Evolutionary conservation across 2,113 vertebrate species (phyloP).

Genomic region (Cichladusa arquata): DNA sequence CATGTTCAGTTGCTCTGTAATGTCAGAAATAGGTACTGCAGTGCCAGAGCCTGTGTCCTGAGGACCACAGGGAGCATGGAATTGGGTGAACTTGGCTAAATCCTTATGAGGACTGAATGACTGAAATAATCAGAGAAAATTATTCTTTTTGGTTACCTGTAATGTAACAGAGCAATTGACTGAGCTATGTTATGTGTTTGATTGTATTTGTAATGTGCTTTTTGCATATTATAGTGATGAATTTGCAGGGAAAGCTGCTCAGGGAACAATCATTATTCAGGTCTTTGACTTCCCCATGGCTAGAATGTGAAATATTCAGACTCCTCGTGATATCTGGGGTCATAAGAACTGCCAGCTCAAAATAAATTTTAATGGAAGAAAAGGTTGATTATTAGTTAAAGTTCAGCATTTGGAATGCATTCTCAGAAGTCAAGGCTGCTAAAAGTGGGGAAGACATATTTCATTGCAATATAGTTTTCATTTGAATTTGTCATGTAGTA

Average conservation of each 20-base stretch:
- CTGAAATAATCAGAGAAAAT: neutral
- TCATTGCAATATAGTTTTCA: neutral
- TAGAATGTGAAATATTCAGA: neutral
- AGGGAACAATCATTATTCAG: conserved; percentile 9
- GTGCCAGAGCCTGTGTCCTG: neutral
- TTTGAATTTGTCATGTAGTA: neutral
- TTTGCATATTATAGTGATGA: neutral
- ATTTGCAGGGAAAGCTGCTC: neutral
- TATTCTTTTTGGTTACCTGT: neutral
- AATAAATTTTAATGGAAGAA: conserved; percentile 1
- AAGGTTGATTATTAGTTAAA: neutral
- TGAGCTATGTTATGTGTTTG: neutral
- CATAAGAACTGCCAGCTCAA: neutral
- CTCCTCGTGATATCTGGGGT: neutral
- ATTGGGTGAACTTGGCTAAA: neutral
- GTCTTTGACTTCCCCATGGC: neutral
- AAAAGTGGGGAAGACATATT: neutral
- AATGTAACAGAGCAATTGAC: neutral
- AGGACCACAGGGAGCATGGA: neutral
- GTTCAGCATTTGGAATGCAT: neutral
- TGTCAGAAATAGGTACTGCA: neutral
- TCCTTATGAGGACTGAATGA: neutral
- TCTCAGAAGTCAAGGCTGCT: neutral
- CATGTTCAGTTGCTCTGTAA: neutral
- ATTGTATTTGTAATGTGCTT: neutral